Evolutionary conservation across 2,113 vertebrate species (phyloP), one percentile per base, ranked within the genome.

Genomic region (Hipposideros armiger): DNA sequence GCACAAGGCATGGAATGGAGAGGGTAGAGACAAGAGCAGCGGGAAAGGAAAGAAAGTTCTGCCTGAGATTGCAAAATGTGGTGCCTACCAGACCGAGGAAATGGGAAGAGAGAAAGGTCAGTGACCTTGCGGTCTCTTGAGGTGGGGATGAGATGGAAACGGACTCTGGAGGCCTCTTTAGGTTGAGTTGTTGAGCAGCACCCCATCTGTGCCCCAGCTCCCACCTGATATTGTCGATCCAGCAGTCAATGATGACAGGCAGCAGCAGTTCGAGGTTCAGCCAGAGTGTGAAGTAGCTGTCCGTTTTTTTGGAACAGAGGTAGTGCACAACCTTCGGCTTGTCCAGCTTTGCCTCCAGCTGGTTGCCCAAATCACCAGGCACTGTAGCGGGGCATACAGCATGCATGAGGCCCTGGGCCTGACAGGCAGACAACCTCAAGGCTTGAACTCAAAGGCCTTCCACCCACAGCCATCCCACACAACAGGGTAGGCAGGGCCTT

Each of bases 191-290:
- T 30, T 32, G 36, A 81, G 67, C 45, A 32, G 28, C 30, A 62
- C 45, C 6, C 6, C 0, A 3, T 10, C 30, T 45, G 45, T n/a
- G 28, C 14, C 32, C 82, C 22, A 30, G 83, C 17, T 30, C 94
- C 94, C 94, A 99, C 99, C 99, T 99, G 96, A 99, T 99, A 96
- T 99, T 99, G 98, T 99, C 99, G 56, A 99, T 99, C 99, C 99
- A 99, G 96, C 99, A 99, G 98, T 99, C 99, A 92, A 99, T 99
- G 97, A 99, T 99, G 30, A 99, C 97, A 1, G 99, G 99, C 62
- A 99, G 98, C 96, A 99, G 99, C 96, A 99, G 98, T 96, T 99
- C 99, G 45, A 99, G 98, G 98, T 99, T 99, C 94, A 99, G 98
- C 99, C 99, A 99, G 15, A 99, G 98, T 0, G 99, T 99, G 98